A percentile compares a stretch with the other conserved stretches of the same genome.
phyloP scores from a whole-genome alignment of 1,140 invertebrate genomes.

The Nylanderia fulva region DNA sequence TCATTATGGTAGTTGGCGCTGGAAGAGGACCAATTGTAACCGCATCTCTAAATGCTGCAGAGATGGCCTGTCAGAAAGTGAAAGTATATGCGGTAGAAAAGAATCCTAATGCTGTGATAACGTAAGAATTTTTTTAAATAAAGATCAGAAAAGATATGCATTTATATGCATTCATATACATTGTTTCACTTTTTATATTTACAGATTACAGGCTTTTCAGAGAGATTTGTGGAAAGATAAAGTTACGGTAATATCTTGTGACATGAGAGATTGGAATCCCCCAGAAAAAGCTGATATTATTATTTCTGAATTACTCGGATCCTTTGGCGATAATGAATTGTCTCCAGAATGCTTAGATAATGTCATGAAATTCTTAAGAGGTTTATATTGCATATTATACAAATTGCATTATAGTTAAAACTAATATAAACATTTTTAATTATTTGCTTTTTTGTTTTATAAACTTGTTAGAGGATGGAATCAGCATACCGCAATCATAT shows the following conservation, averaged over 20 bases:
- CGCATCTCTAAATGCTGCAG: slow-evolving; percentile 93
- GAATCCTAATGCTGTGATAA: slow-evolving; percentile 98
- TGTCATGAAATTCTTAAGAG: slow-evolving; percentile 94
- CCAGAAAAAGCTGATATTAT: slow-evolving; percentile 97
- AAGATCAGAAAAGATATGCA: slow-evolving; percentile 29
- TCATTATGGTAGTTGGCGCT: slow-evolving; percentile 97
- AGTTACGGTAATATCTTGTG: slow-evolving; percentile 92
- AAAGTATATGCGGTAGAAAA: slow-evolving; percentile 98
- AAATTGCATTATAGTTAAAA: slow-evolving; percentile 21
- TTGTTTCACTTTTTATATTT: slow-evolving; percentile 24
- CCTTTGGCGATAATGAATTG: slow-evolving; percentile 99
- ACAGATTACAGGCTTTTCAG: slow-evolving; percentile 91
- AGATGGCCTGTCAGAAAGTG: slow-evolving; percentile 87
- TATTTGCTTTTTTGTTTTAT: not conserved
- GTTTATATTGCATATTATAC: slow-evolving; percentile 79
- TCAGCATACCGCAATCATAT: slow-evolving; percentile 96
- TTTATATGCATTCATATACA: not conserved
- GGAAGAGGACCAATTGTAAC: slow-evolving; percentile 97
- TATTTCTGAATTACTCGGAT: slow-evolving; percentile 98
- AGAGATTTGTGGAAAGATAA: slow-evolving; percentile 93
- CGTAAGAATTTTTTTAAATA: slow-evolving; percentile 84
- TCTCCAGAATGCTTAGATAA: slow-evolving; percentile 99
- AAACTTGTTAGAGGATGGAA: slow-evolving; percentile 89
- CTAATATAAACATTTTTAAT: slow-evolving; percentile 4
- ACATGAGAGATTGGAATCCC: slow-evolving; percentile 95